Conservation (phyloP, 2,888 invertebrate genomes). For the Cephonodes hylas region DNA sequence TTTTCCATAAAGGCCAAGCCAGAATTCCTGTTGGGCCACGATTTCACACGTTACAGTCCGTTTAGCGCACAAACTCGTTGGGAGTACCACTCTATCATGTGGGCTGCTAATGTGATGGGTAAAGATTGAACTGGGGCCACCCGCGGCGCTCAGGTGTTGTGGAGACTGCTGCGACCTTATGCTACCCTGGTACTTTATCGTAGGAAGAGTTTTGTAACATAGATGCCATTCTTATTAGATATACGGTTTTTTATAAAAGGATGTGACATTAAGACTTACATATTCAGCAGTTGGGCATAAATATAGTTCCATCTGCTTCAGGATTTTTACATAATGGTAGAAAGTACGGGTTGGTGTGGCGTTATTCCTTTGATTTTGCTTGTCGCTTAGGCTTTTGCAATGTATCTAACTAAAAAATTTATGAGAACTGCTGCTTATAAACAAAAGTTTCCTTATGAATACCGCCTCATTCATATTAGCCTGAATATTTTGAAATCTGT, state of each 20-base stretch:
- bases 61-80: constrained; percentile 26
- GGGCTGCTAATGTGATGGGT: constrained; percentile 22
- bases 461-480: too few species aligned
- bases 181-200: background rate
- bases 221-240: too few species aligned
- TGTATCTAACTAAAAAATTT: too few species aligned
- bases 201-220: background rate
- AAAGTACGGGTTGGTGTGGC: background rate
- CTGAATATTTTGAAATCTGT: too few species aligned
- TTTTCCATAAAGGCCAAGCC: background rate
- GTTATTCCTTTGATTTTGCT: background rate
- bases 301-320: too few species aligned
- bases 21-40: constrained; percentile 12
- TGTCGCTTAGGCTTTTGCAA: too few species aligned
- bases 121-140: constrained; percentile 29
- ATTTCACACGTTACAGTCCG: constrained; percentile 40
- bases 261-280: too few species aligned
- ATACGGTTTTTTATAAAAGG: too few species aligned
- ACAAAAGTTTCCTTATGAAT: too few species aligned
- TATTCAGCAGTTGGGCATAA: too few species aligned
- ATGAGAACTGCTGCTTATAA: too few species aligned
- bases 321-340: too few species aligned
- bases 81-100: constrained; percentile 21
- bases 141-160: constrained; percentile 26
- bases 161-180: background rate